Percentiles rank a stretch among this genome's conserved stretches.
phyloP scores from a whole-genome alignment of 2,888 invertebrate genomes.

The Drosophila paranaensis region DNA sequence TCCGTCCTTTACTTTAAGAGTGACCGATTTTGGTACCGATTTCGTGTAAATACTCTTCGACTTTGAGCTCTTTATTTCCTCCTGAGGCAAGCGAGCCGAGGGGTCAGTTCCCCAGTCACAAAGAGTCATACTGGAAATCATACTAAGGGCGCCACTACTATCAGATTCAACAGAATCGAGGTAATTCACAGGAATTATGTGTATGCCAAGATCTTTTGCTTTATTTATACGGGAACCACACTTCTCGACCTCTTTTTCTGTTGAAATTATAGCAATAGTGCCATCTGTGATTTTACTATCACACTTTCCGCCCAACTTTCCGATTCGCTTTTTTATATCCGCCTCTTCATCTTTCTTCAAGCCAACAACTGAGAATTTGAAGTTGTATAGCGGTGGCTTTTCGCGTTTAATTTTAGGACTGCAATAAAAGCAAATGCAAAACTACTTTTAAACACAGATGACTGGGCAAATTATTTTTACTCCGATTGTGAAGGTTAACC shows the following conservation, averaged over 20 bases:
- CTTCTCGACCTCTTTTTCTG: constrained; percentile 88
- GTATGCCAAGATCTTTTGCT: constrained; percentile 89
- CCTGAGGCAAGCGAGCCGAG: constrained; percentile 82
- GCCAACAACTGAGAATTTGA: constrained; percentile 90
- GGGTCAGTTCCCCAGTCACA: constrained; percentile 93
- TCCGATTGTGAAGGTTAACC: background rate
- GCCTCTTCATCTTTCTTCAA: constrained; percentile 86
- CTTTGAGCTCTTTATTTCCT: constrained; percentile 87
- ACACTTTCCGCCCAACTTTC: constrained; percentile 91
- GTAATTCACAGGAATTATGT: constrained; percentile 92
- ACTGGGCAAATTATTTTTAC: too few species aligned
- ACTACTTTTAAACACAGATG: background rate
- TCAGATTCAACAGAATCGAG: constrained; percentile 89
- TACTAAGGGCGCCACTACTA: constrained; percentile 86
- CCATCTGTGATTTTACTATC: constrained; percentile 88
- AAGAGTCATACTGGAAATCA: constrained; percentile 90
- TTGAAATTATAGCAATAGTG: constrained; percentile 91
- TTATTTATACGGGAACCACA: constrained; percentile 88
- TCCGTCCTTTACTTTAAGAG: constrained; percentile 91
- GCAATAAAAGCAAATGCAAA: constrained; percentile 24
- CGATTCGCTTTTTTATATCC: constrained; percentile 89
- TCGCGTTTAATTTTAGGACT: constrained; percentile 88
- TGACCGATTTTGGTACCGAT: constrained; percentile 87
- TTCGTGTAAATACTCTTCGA: constrained; percentile 87
- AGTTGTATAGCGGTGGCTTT: constrained; percentile 90